phyloP scores from a whole-genome alignment of 2,797 vertebrate species.

The Lindbergichthys nudifrons region DNA sequence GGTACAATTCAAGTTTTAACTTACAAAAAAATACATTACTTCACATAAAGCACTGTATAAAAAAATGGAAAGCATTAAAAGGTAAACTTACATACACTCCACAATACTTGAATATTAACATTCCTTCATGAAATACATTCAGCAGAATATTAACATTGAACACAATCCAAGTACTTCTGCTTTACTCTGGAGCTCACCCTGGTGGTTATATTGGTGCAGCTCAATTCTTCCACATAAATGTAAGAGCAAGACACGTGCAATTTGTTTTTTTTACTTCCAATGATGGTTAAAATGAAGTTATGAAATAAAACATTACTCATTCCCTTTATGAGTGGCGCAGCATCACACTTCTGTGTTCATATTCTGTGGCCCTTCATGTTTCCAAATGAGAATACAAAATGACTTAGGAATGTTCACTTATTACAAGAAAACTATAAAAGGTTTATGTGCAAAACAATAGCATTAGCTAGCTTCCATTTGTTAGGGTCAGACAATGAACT shows the following conservation, averaged over 20 bases:
- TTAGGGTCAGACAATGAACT: constrained; percentile 19
- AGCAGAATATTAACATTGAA: constrained; percentile 32
- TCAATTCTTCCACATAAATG: constrained; percentile 2
- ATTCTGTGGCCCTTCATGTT: constrained; percentile 13
- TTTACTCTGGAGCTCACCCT: constrained; percentile 31
- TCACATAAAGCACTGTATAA: constrained; percentile 43
- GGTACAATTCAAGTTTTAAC: constrained; percentile 68
- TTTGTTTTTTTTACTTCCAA: constrained; percentile 17
- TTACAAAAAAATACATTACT: constrained; percentile 57
- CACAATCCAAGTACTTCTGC: constrained; percentile 16
- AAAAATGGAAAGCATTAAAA: constrained; percentile 44
- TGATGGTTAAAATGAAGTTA: constrained; percentile 12
- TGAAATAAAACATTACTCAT: constrained; percentile 20
- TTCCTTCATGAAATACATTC: constrained; percentile 65
- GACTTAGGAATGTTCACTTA: constrained; percentile 52
- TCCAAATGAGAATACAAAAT: constrained; percentile 13
- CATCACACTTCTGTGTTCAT: constrained; percentile 16
- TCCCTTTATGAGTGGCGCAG: not conserved
- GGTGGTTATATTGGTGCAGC: constrained; percentile 5
- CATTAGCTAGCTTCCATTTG: constrained; percentile 54
- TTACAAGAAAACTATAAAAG: constrained; percentile 46
- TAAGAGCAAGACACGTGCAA: constrained; percentile 14
- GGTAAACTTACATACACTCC: constrained; percentile 27
- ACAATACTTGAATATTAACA: constrained; percentile 46
- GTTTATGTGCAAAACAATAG: constrained; percentile 69